These are phyloP conservation scores for Pteria penguin DNA, from an alignment of 2,888 invertebrate species.

Conservation along the genomic window DNA sequence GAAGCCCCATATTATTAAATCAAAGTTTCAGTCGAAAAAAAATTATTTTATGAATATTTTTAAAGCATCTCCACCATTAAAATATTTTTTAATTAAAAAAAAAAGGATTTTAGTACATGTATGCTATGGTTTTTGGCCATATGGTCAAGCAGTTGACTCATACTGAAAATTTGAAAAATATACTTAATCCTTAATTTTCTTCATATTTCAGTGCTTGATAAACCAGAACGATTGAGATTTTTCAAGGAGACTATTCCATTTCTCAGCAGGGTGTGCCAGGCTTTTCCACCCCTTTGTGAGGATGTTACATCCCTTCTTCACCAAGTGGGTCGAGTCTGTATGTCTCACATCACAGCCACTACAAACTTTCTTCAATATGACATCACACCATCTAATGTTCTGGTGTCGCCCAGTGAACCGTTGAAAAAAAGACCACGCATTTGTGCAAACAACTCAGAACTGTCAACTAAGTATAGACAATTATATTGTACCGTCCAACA, in stretches of 20 bases:
- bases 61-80: too few species aligned
- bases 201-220: conserved; percentile 85
- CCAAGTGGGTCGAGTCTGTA: conserved; percentile 86
- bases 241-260: conserved; percentile 92
- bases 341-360: conserved; percentile 66
- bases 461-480: conserved; percentile 47
- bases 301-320: conserved; percentile 91
- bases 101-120: too few species aligned
- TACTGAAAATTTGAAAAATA: too few species aligned
- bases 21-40: too few species aligned
- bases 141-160: too few species aligned
- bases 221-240: conserved; percentile 88
- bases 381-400: not conserved
- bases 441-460: conserved; percentile 21
- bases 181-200: too few species aligned
- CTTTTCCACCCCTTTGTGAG: conserved; percentile 94
- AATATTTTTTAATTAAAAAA: too few species aligned
- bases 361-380: conserved; percentile 61
- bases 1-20: too few species aligned
- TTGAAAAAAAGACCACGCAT: conserved; percentile 25
- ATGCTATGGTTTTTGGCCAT: too few species aligned
- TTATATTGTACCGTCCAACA: conserved; percentile 56
- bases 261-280: conserved; percentile 91
- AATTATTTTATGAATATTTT: too few species aligned
- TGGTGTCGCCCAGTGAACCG: not conserved